Evolutionary conservation across 1,140 invertebrate genomes (phyloP), one percentile per base, ranked within the genome.

Genomic region (Ceratosolen solmsi): DNA sequence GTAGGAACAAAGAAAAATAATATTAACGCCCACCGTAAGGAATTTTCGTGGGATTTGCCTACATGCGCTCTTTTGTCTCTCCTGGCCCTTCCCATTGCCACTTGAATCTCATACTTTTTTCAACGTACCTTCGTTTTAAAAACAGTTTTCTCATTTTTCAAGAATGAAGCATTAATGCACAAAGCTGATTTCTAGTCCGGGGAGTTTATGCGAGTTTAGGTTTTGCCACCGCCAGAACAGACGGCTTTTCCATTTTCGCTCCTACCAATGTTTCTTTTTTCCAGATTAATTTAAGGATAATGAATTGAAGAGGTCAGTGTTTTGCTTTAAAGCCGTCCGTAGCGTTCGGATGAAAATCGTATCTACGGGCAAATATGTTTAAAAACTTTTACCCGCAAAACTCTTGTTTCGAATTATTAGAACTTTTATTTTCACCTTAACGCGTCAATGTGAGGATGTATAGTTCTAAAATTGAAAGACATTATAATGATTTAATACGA

Each of bases 1-100:
- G 15, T 30, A 46, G n/a, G 30, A 56, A 74, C 51, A 74, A 74
- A 80, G 76, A 74, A 79, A 84, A 70, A 80, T 76, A 74, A 74
- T 74, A 73, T 73, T 13, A 72, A 72, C 71, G 36, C 15, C 22
- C 1, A 15, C 25, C 15, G 49, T 36, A 36, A 54, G 71, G 72
- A 56, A 56, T 74, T 76, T 76, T 22, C 22, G 7, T 15, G 51
- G 72, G 72, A 74, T 74, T 60, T 76, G 1, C 25, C 20, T 68
- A 11, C 65, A 36, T 36, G 33, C 41, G 25, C n/a, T 46, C 70
- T 72, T 72, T 72, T 72, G 70, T 72, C 27, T 56, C 33, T 36
- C 51, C 20, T 27, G 1, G 49, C 4, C 20, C 22, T 58, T 36
- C 13, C n/a, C 54, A 20, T n/a, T 27, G 13, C n/a, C 27, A 63